phyloP scores from a whole-genome alignment of 64 coral and sea anemone genomes.

The Porites lutea region DNA sequence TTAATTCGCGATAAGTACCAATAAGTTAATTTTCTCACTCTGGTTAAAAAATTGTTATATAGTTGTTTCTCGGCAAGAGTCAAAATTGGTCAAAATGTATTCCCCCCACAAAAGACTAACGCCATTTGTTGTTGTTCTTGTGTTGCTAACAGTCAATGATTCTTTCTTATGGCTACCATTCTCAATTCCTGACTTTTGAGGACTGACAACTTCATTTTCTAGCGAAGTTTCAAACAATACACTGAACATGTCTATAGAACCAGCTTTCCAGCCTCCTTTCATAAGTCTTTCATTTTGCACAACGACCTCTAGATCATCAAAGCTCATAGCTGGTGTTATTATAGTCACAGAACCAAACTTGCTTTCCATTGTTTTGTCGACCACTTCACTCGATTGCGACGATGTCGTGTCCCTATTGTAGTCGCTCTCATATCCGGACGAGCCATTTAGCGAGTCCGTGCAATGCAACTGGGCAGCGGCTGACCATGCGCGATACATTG shows the following conservation, averaged over 20 bases:
- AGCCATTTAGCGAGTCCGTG: constrained; percentile 4
- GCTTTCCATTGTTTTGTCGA: background rate
- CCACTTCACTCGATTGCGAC: background rate
- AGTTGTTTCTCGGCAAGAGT: constrained; percentile 6
- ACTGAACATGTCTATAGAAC: constrained; percentile 3
- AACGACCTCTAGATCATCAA: constrained; percentile 8
- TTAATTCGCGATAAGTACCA: too few species aligned
- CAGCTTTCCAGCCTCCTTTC: background rate
- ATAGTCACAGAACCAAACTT: background rate
- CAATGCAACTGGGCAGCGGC: constrained; percentile 15
- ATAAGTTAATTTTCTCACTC: too few species aligned
- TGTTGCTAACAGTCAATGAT: background rate
- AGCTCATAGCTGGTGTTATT: constrained; percentile 19
- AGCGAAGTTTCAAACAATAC: background rate
- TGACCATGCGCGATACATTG: constrained; percentile 35
- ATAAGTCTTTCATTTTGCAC: background rate
- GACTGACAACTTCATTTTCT: background rate
- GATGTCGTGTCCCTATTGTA: background rate
- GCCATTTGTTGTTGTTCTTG: background rate
- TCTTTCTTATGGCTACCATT: background rate
- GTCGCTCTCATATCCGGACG: constrained; percentile 20
- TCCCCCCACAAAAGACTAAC: background rate
- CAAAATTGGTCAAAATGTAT: background rate
- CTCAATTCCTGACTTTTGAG: background rate
- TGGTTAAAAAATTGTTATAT: background rate